Conservation (phyloP, 2,113 vertebrate genomes). For the Egretta garzetta region DNA sequence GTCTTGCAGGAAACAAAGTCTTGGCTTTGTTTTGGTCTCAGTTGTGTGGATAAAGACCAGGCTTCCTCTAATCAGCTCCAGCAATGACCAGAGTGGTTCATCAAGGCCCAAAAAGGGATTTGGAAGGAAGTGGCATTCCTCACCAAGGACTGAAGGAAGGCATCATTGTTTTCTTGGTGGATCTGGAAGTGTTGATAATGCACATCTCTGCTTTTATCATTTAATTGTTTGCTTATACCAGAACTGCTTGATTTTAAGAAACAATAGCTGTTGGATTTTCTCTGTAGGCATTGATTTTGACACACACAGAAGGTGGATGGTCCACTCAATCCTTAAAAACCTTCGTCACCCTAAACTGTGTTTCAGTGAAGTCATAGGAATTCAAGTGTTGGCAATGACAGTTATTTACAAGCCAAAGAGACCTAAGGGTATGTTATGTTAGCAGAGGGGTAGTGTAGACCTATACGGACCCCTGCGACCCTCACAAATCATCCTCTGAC, state of each 20-base stretch:
- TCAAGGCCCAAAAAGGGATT: neutral
- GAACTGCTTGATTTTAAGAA: neutral
- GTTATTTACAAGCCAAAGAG: neutral
- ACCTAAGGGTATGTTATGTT: neutral
- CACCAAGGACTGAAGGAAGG: neutral
- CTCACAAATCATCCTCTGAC: neutral
- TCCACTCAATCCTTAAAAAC: neutral
- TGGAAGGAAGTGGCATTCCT: no score
- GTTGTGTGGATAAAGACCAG: neutral
- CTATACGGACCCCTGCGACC: rapidly evolving
- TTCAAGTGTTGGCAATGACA: neutral
- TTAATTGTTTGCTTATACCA: neutral
- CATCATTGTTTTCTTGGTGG: neutral
- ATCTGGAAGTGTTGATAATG: neutral
- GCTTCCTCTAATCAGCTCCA: neutral
- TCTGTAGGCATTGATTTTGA: neutral
- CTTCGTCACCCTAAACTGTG: neutral
- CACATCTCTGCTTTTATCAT: neutral
- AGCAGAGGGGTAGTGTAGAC: neutral
- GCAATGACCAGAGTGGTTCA: neutral
- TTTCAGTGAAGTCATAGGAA: neutral
- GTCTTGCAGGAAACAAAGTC: neutral
- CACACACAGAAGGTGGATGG: neutral
- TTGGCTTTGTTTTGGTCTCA: neutral
- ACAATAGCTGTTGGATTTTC: neutral